Base-by-base conservation (phyloP, 1,140 invertebrate genomes). In the Trissolcus basalis region DNA sequence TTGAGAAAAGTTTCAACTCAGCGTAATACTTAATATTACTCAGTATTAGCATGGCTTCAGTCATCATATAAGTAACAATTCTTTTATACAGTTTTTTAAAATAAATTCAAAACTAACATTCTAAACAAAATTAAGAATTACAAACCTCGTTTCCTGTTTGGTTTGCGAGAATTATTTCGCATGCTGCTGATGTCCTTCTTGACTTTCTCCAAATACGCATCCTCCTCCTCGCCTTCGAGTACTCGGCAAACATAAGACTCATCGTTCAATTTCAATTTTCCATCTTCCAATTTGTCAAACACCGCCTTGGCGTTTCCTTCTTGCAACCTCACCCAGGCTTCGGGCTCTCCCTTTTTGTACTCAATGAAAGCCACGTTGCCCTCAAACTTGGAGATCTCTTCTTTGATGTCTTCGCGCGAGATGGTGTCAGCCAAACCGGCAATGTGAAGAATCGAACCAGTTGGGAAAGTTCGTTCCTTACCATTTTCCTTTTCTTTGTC, bases 321-420 rank as follows among this genome's bases (percentile, higher is more conserved):
- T 8, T 90, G 85, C 13, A 96, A 87, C 45, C 94, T 89, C 9
- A 96, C 88, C 82, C 91, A 93, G 8, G 94, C 94, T 79, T 93
- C 90, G 0, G 89, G 86, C 68, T 95, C 91, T 7, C 94, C 94
- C 59, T 90, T 91, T 67, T 91, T 91, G 81, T 92, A 96, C 78
- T 95, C 93, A 63, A 96, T 89, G 84, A 90, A 96, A 1, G 92
- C 92, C 14, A 95, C 90, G 19, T 44, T 64, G 91, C 90, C 89
- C 50, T 91, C 91, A 16, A 91, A 79, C 78, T 92, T 89, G 13
- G 87, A 87, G 11, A 96, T 87, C 48, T 91, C 90, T 63, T 92
- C 90, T 80, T 92, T 94, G 10, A 96, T 91, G 76, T 92, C 88
- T 82, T 96, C 94, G 33, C 93, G 89, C 1, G 89, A 90, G 13